Base-by-base conservation (phyloP, 2,797 vertebrate species). In the Remorina albescens region DNA sequence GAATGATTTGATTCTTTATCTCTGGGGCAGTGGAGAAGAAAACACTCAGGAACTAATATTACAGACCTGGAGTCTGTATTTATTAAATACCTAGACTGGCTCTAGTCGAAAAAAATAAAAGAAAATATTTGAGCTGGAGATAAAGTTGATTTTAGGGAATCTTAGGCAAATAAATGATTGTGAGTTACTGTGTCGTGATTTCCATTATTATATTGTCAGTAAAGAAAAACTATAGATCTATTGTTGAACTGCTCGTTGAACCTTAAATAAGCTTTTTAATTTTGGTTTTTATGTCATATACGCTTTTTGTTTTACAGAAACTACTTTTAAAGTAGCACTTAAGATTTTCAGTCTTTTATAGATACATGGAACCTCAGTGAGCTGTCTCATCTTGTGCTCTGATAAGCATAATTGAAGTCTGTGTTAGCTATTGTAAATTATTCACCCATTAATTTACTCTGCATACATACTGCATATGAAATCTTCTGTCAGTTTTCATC, bases 241-340 rank as follows among this genome's bases (percentile, higher is more conserved):
- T 76, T 54, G 61, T 41, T 41, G 65, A 85, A 21, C 47, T 21
- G 54, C 41, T 74, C 26, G n/a, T 66, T 49, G 16, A 67, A 83
- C 71, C 67, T 70, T 84, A 80, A 73, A 91, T 91, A 92, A 92
- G 88, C 86, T 91, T 88, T 85, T 65, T 75, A 46, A 74, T 68
- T 66, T 46, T 58, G 78, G 67, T 68, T 82, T 11, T 80, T 47
- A 47, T 60, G 34, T 60, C 30, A 30, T 30, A 6, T 6, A 62
- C 7, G 23, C 25, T 51, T n/a, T 83, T 77, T 64, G 42, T 74
- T 84, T 66, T 47, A 26, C 63, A 74, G 66, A 26, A 62, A 4
- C 54, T 53, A 73, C 64, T 59, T 78, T 56, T 54, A 15, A 44
- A 57, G 72, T 90, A 91, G 91, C 91, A 93, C 88, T 92, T 94